phyloP scores from a whole-genome alignment of 2,113 vertebrate genomes.

The Cnemophilus loriae region DNA sequence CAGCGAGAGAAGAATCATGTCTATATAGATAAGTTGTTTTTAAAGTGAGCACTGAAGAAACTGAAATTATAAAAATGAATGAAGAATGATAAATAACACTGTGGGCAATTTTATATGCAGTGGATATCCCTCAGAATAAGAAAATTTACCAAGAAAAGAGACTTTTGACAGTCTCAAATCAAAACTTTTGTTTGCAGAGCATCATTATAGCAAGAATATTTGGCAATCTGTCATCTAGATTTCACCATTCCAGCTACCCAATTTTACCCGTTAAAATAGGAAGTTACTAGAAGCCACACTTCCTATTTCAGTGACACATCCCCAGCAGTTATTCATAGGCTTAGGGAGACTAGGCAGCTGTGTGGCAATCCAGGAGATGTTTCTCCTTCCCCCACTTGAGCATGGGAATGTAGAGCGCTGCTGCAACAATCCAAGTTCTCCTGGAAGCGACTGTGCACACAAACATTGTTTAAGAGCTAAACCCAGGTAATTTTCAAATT shows the following conservation, averaged over 20 bases:
- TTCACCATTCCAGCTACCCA: not conserved
- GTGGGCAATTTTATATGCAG: not conserved
- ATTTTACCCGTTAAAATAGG: not conserved
- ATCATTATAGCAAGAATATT: not conserved
- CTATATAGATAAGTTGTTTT: not conserved
- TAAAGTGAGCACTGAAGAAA: not conserved
- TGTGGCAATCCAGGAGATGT: not conserved
- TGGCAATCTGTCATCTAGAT: not conserved
- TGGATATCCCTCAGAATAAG: not conserved
- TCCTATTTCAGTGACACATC: not conserved
- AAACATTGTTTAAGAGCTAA: not conserved
- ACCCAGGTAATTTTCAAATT: not conserved
- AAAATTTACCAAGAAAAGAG: not conserved
- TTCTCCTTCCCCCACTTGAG: not conserved
- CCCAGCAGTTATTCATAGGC: not conserved
- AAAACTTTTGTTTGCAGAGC: not conserved
- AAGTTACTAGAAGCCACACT: conserved; percentile 4
- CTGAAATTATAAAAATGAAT: not conserved
- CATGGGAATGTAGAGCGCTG: not conserved
- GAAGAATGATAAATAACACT: not conserved
- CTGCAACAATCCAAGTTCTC: not conserved
- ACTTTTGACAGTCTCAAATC: not conserved
- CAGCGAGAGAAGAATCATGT: not conserved
- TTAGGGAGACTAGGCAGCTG: not conserved
- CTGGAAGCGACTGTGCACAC: not conserved